Percentiles rank a stretch among this genome's conserved stretches.
Conservation (phyloP, 2,113 vertebrate species). For the Fregata magnificens region DNA sequence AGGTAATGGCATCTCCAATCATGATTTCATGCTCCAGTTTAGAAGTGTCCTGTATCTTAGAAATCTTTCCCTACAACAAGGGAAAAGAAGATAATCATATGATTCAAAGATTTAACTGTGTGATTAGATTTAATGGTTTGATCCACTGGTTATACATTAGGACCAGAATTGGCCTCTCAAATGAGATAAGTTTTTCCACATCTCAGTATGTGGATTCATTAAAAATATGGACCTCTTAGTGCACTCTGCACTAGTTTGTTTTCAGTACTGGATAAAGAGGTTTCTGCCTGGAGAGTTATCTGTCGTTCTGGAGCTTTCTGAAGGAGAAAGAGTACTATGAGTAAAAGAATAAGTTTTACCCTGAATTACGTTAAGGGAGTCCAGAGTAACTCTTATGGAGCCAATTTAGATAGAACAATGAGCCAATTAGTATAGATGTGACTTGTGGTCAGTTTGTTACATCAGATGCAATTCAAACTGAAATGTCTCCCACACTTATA, state of each 20-base stretch:
- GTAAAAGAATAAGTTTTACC: background rate
- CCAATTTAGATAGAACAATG: background rate
- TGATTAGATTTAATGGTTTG: background rate
- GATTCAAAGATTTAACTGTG: background rate
- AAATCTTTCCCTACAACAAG: background rate
- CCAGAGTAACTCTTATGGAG: background rate
- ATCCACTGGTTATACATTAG: background rate
- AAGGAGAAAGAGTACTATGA: background rate
- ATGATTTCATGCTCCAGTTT: background rate
- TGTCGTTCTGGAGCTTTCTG: background rate
- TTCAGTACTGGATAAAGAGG: background rate
- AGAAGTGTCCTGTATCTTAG: background rate
- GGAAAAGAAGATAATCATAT: background rate
- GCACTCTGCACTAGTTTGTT: background rate
- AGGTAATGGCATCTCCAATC: slow-evolving; percentile 75
- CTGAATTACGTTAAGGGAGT: background rate
- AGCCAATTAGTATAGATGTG: background rate
- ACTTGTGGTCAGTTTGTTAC: background rate
- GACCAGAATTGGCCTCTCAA: background rate
- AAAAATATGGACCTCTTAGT: background rate
- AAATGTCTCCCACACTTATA: background rate
- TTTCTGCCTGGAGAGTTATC: background rate
- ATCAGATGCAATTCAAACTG: background rate
- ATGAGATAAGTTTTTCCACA: background rate
- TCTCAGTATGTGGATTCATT: background rate